A percentile compares a stretch with the other conserved stretches of the same genome.
Evolutionary conservation across 2,113 vertebrate species (phyloP).

Genomic region (Xiphorhynchus elegans): DNA sequence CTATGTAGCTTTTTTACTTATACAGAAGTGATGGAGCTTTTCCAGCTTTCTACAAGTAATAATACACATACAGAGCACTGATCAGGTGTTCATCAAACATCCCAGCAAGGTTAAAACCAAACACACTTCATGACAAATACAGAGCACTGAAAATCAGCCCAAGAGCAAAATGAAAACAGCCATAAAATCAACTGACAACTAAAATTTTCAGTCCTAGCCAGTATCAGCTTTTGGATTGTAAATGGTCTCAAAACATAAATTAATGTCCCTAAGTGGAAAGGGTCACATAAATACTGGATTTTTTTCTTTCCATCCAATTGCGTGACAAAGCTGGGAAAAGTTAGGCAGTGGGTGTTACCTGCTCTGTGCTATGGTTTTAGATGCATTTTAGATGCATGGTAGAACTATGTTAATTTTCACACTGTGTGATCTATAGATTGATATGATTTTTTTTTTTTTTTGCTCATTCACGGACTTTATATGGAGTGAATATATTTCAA

Average conservation of each 20-base stretch:
- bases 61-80: not conserved
- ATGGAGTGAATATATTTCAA: not conserved
- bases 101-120: not conserved
- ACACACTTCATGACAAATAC: not conserved
- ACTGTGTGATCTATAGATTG: not conserved
- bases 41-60: not conserved
- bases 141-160: not conserved
- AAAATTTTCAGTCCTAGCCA: not conserved
- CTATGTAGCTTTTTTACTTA: not conserved
- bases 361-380: not conserved
- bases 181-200: not conserved
- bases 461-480: not conserved
- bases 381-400: not conserved
- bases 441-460: not conserved
- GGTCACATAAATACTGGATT: not conserved
- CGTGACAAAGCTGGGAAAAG: not conserved
- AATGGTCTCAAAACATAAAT: not conserved
- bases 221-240: not conserved
- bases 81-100: not conserved
- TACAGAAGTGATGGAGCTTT: not conserved
- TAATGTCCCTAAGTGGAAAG: not conserved
- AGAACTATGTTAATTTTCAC: not conserved
- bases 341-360: not conserved
- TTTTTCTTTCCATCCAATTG: not conserved
- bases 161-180: not conserved